Base-by-base conservation (phyloP, 2,888 invertebrate genomes). In the Drosophila sordidapex region DNA sequence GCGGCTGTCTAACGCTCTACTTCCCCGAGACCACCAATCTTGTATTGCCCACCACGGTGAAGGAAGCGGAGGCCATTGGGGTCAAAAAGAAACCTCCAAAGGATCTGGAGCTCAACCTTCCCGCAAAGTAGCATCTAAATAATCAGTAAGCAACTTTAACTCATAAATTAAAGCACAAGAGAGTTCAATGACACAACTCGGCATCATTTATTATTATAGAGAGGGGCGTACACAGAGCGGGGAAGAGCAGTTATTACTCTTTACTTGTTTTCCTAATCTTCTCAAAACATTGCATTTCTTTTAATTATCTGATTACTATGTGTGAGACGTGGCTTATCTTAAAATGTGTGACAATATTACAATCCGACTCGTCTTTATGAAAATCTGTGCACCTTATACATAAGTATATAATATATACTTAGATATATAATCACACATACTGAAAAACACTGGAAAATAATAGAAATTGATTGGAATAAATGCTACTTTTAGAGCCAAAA, bases 21-120 rank as follows among this genome's bases (percentile, higher is more conserved):
- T 95, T 95, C 53, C 95, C 95, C 1, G 95, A 95, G 93, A 95
- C 95, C 4, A 94, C 95, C 38, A 93, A 95, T 91, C 93, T 94
- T 40, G 93, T 94, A 13, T 91, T 95, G 53, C 95, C 95, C 2
- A 95, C 95, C 87, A 95, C 95, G 67, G 94, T 95, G 71, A 91
- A 93, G 48, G 95, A 95, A 80, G 95, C 95, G 0, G 94, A 95
- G 84, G 91, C 92, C 33, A 93, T 95, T 64, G 92, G 92, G 5
- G 64, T 70, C 21, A 84, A 86, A 51, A 87, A 87, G 56, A 85
- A 89, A 51, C 67, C 71, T 5, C 78, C 71, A n/a, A 71, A 77
- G 76, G 64, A 43, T 53, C 72, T 73, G 46, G 64, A 80, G 21
- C 54, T 70, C 27, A 71, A 69, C 27, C 54, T 61, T 40, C 43